phyloP scores from a whole-genome alignment of 2,797 vertebrate species.

The Sphaeramia orbicularis region DNA sequence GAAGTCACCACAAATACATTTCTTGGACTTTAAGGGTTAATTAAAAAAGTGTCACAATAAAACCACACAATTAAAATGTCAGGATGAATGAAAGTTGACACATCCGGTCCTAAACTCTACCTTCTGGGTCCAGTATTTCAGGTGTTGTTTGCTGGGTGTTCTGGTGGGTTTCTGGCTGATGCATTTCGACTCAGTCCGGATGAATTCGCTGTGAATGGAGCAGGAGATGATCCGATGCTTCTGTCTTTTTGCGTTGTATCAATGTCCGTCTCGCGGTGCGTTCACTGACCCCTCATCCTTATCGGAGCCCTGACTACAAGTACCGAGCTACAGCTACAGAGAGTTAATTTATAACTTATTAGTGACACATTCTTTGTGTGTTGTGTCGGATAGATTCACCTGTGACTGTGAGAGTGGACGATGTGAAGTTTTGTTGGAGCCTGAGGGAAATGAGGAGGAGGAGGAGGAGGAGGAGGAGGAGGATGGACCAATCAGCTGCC shows the following conservation, averaged over 20 bases:
- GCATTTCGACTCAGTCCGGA: constrained; percentile 63
- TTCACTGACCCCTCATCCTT: constrained; percentile 7
- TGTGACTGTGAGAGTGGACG: background rate
- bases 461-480: constrained; percentile 1
- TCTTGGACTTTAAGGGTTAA: too few species aligned
- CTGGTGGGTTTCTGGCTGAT: constrained; percentile 71
- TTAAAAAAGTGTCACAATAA: too few species aligned
- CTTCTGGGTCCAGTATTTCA: constrained; percentile 65
- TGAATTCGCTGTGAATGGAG: constrained; percentile 10
- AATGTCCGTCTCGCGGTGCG: background rate
- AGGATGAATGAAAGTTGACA: background rate
- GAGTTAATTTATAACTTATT: background rate
- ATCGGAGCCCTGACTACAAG: background rate
- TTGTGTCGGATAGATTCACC: too few species aligned
- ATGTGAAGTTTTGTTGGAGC: constrained; percentile 9
- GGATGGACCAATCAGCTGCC: constrained; percentile 56
- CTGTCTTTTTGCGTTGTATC: background rate
- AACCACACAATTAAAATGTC: background rate
- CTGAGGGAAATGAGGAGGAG: background rate
- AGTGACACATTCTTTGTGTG: background rate
- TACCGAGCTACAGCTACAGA: background rate
- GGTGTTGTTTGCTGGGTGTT: constrained; percentile 48
- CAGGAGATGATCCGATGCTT: background rate
- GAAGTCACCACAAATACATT: too few species aligned
- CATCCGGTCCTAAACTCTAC: constrained; percentile 40